Evolutionary conservation across 2,888 invertebrate genomes (phyloP), one percentile per base, ranked within the genome.

Genomic region (Pachymerium ferrugineum): DNA sequence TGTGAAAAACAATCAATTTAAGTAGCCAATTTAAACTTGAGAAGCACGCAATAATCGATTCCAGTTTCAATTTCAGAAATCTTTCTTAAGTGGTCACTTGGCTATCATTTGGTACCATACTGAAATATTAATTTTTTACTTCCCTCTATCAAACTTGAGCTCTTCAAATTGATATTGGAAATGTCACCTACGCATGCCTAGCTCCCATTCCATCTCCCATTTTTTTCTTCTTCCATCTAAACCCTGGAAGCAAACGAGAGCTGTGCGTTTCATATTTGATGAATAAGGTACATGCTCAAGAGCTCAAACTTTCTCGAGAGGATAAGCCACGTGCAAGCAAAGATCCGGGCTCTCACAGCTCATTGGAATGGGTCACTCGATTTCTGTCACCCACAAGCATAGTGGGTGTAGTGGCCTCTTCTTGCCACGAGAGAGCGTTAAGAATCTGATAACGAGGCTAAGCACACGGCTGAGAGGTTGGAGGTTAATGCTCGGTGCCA

Each of bases 381-480:
- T 54, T 54, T 54, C 47, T 54, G 47, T 54, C 47, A 54, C 47
- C 47, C 47, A 22, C n/a, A n/a, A n/a, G 47, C 19, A 19, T 54
- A 54, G 47, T 54, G 47, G 16, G 47, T 54, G 47, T 54, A 54
- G 47, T 54, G 47, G 47, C 47, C 47, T 54, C 47, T 54, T 54
- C 47, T 54, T 54, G 22, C 47, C 47, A 54, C 47, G 19, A 19
- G 47, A 54, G 47, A 54, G 47, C 47, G 10, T 54, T 54, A 54
- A 54, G 47, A 54, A 54, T 54, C 47, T 54, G 47, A 54, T 54
- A 54, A 54, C 47, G 47, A 54, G 47, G 47, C 47, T 54, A 54
- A 54, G 47, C 47, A 54, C 47, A 54, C 22, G 47, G 47, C 47
- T 54, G 19, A 54, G 19, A 22, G 47, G 47, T 54, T 54, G 47